phyloP scores from a whole-genome alignment of 2,113 vertebrate genomes.

The Limnothrissa miodon region DNA sequence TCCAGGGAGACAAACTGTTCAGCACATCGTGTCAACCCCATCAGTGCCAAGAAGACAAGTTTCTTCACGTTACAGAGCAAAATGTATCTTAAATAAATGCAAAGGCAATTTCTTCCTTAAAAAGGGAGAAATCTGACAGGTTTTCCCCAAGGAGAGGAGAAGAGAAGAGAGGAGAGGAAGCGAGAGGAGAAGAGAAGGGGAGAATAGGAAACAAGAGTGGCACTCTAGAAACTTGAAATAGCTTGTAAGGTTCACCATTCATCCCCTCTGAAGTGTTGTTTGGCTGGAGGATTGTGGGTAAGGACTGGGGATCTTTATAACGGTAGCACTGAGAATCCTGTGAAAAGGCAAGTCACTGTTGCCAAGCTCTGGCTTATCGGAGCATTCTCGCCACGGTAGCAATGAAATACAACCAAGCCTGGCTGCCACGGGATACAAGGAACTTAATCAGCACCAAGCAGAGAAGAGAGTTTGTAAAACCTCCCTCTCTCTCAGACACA shows the following conservation, averaged over 20 bases:
- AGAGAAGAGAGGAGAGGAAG: background rate
- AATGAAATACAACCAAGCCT: conserved; percentile 25
- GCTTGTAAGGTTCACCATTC: background rate
- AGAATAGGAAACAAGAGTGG: background rate
- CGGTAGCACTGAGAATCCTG: background rate
- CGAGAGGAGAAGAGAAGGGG: background rate
- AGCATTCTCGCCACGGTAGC: conserved; percentile 32
- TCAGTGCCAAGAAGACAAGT: conserved; percentile 27
- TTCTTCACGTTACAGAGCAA: conserved; percentile 25
- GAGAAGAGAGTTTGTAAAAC: background rate
- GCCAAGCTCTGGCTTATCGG: conserved; percentile 45
- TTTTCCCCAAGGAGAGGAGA: background rate
- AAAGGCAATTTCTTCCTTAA: background rate
- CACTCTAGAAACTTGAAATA: no score
- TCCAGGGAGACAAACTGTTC: background rate
- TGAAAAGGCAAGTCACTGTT: conserved; percentile 35
- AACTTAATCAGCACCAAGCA: conserved; percentile 20
- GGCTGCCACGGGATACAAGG: background rate
- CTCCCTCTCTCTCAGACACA: background rate
- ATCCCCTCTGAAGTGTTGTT: background rate
- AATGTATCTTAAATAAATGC: background rate
- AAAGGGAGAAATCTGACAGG: background rate
- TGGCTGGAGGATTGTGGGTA: background rate
- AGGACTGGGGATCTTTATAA: background rate
- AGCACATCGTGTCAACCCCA: conserved; percentile 5